Base-by-base conservation (phyloP, 2,797 vertebrate species). In the Mallotus villosus region DNA sequence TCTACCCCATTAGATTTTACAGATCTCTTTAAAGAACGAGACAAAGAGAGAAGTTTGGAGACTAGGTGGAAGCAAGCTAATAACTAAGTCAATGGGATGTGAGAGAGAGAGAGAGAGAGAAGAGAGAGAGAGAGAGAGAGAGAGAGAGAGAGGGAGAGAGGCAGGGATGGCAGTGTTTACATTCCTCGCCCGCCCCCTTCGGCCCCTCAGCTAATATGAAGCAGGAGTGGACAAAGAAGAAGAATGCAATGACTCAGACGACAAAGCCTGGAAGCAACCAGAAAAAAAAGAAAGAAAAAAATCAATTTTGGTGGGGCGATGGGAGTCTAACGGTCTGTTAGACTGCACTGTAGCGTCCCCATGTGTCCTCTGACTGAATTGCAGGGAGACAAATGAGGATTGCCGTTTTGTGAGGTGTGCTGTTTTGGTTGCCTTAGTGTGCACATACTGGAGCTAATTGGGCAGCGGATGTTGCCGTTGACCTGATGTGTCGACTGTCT, bases 271-370 rank as follows among this genome's bases (percentile, higher is more conserved):
- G 22, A 16, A 16, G 5, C 17, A 17, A 53, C 51, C 17, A 17
- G 3, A n/a, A 11, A 2, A n/a, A 2, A 17, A 55, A 55, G 14
- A 9, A 11, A 6, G 11, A 41, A 41, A 41, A 41, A 41, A 41
- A 1, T 12, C 6, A 7, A 41, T 46, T 46, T 14, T 14, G 2
- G 2, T 11, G 41, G 41, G 41, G 41, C 11, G 41, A 53, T 53
- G 3, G 6, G 63, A 60, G n/a, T n/a, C n/a, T n/a, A n/a, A n/a
- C n/a, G n/a, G n/a, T n/a, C 53, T 27, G 17, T 74, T 78, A 66
- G 9, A 22, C 57, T 81, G 65, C 68, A 63, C 71, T 74, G 46
- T 62, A 76, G 60, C 68, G 12, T 74, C 74, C 74, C 71, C 74
- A 68, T 32, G 80, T 81, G 79, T 21, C 29, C 4, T 51, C 7